Evolutionary conservation across 2,888 invertebrate genomes (phyloP), one percentile per base, ranked within the genome.

Genomic region (Oegoconia quadripuncta): DNA sequence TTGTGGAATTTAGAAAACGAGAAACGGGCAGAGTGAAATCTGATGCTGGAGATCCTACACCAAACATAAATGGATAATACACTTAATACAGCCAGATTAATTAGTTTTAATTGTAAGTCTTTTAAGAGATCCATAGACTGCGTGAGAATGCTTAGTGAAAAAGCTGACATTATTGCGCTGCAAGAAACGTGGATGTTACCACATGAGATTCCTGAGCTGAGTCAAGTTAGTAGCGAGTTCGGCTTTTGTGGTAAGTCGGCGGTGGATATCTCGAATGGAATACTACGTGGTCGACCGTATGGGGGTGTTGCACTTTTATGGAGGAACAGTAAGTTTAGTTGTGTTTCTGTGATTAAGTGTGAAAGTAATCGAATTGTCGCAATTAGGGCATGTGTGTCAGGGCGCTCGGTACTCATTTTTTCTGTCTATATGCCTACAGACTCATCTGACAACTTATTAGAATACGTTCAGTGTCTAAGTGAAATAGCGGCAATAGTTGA

Each of bases 401-500:
- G 12, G 5, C 13, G 37, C 9, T 16, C 15, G 14, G 7, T 44
- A 1, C 16, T 40, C 12, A 37, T 40, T 8, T 29, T 44, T 18
- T 30, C 15, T 32, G 34, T 41, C 3, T 41, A 41, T 18, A 44
- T 44, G 40, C 41, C 37, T 20, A 44, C 32, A 3, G 37, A 44
- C n/a, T 30, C 26, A n/a, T 8, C 11, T 6, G 44, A 37, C 1
- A 37, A 44, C 15, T 18, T 33, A 5, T 3, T 25, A 25, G 36
- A 32, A 9, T 42, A 23, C 33, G 23, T 35, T 3, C 29, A 39
- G 13, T 31, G 34, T 18, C 12, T n/a, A n/a, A n/a, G n/a, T n/a
- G n/a, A n/a, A n/a, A n/a, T n/a, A n/a, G n/a, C n/a, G n/a, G 36
- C 43, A 11, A 33, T 40, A 20, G 26, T 46, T 7, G 46, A 46